phyloP scores from a whole-genome alignment of 2,113 vertebrate genomes.

The Syngnathus typhle region DNA sequence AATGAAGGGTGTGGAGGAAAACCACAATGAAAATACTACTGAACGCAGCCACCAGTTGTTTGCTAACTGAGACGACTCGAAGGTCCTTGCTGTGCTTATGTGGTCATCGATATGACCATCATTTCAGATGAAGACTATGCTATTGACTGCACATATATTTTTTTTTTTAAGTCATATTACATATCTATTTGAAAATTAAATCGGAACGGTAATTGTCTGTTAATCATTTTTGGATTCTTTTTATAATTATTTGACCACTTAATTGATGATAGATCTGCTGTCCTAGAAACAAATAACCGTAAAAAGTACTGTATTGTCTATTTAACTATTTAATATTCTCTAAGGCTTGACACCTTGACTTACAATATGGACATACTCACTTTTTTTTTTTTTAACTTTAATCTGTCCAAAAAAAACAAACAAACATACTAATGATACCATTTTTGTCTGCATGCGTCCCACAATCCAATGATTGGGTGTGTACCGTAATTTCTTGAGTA shows the following conservation, averaged over 20 bases:
- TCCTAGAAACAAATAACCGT: constrained; percentile 41
- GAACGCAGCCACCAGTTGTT: constrained; percentile 52
- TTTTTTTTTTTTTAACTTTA: constrained; percentile 8
- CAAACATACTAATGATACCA: not conserved
- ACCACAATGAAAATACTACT: constrained; percentile 61
- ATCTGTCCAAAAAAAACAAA: constrained; percentile 5
- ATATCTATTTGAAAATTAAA: constrained; percentile 59
- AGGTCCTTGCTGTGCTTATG: constrained; percentile 30
- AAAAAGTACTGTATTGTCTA: not conserved
- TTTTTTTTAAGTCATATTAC: constrained; percentile 58
- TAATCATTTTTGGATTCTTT: constrained; percentile 26
- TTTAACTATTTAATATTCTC: constrained; percentile 4
- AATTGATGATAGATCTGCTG: constrained; percentile 50
- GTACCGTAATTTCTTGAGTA: not conserved
- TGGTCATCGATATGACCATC: constrained; percentile 41
- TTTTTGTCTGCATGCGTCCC: constrained; percentile 7
- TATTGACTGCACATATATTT: constrained; percentile 59
- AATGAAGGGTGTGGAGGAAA: constrained; percentile 46
- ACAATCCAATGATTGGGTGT: constrained; percentile 20
- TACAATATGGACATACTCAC: constrained; percentile 13
- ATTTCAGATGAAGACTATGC: constrained; percentile 56
- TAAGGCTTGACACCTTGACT: constrained; percentile 20
- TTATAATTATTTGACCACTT: constrained; percentile 53
- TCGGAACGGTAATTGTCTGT: constrained; percentile 27
- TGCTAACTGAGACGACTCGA: constrained; percentile 41